Evolutionary conservation across 2,113 vertebrate genomes (phyloP).

Genomic region (Tetrax tetrax): DNA sequence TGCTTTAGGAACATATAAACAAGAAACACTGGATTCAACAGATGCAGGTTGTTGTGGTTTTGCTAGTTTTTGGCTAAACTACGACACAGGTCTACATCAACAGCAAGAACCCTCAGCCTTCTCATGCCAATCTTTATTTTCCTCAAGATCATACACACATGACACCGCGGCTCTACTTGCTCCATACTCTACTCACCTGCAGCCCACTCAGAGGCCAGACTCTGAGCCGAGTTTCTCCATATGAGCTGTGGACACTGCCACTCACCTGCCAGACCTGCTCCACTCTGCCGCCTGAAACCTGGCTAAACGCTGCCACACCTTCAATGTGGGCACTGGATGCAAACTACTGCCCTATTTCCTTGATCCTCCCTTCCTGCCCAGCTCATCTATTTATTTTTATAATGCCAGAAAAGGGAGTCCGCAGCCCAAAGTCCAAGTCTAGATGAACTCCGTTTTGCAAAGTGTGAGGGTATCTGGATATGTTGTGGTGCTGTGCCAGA

Average conservation of each 20-base stretch:
- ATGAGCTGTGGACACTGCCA: background rate
- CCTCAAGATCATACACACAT: background rate
- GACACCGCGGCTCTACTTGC: background rate
- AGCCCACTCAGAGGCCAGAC: background rate
- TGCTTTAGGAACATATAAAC: background rate
- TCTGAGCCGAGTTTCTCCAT: accelerated
- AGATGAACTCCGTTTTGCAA: background rate
- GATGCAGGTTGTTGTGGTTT: too few species aligned
- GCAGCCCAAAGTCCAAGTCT: background rate
- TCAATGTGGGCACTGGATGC: background rate
- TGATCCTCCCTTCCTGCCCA: slow-evolving; percentile 2
- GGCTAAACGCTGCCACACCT: background rate
- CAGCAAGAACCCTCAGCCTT: background rate
- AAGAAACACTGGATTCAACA: background rate
- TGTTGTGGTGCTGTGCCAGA: background rate
- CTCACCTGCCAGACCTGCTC: background rate
- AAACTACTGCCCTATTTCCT: background rate
- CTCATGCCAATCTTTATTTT: background rate
- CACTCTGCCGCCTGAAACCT: background rate
- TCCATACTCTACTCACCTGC: background rate
- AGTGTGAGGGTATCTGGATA: background rate
- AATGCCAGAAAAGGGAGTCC: background rate
- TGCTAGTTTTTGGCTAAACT: too few species aligned
- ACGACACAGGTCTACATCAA: background rate
- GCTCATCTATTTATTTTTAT: background rate